These are phyloP conservation scores for Gadopsis bispinosus DNA, from an alignment of 2,797 vertebrate genomes.

Conservation along the genomic window DNA sequence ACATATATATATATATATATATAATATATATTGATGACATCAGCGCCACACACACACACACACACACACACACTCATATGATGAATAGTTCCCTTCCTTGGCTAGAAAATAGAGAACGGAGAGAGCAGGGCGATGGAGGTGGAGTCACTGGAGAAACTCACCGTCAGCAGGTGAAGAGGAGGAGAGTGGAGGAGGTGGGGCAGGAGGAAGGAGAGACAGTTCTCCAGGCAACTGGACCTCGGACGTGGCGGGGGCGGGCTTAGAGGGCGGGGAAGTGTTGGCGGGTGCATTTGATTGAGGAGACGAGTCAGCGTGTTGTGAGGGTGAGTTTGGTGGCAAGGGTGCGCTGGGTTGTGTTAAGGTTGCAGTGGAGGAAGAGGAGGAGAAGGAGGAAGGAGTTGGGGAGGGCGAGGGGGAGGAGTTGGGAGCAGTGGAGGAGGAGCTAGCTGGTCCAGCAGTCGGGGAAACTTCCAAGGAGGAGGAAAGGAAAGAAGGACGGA, in stretches of 20 bases:
- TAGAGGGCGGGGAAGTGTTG: slow-evolving; percentile 51
- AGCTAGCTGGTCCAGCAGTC: slow-evolving; percentile 66
- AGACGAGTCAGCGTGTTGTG: slow-evolving; percentile 40
- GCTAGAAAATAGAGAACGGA: not conserved
- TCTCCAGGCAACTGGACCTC: slow-evolving; percentile 84
- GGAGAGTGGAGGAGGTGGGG: slow-evolving; percentile 67
- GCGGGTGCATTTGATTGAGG: slow-evolving; percentile 37
- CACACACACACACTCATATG: no score
- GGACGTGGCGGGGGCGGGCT: slow-evolving; percentile 68
- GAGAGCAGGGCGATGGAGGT: not conserved
- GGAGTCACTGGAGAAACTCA: slow-evolving; percentile 81
- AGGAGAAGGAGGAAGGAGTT: slow-evolving; percentile 74
- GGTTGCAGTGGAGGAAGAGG: slow-evolving; percentile 75
- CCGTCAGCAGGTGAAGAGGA: slow-evolving; percentile 90
- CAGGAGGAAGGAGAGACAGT: slow-evolving; percentile 87
- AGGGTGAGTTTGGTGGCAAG: slow-evolving; percentile 74
- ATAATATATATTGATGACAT: no score
- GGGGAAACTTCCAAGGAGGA: slow-evolving; percentile 66
- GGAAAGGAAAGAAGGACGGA: slow-evolving; percentile 6
- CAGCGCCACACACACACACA: no score
- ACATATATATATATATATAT: no score
- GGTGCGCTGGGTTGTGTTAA: slow-evolving; percentile 74
- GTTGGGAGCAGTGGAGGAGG: slow-evolving; percentile 81
- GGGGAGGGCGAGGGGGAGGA: slow-evolving; percentile 74
- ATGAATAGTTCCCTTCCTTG: not conserved